phyloP scores from a whole-genome alignment of 2,113 vertebrate species.

The Thunnus maccoyii region DNA sequence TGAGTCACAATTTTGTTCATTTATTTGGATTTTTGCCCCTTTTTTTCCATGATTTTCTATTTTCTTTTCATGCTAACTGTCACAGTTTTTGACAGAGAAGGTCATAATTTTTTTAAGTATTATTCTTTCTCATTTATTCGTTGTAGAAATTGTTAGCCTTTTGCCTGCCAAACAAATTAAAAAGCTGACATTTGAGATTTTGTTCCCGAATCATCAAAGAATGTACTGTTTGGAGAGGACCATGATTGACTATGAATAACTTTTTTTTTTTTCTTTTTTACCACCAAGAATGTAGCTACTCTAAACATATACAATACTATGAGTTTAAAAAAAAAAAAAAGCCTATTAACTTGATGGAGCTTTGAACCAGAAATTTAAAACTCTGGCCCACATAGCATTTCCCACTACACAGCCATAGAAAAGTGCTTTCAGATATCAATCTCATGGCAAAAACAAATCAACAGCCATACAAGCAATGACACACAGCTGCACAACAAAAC shows the following conservation, averaged over 20 bases:
- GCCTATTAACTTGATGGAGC: slow-evolving; percentile 39
- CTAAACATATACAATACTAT: slow-evolving; percentile 18
- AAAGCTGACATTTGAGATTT: slow-evolving; percentile 18
- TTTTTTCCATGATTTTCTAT: no score
- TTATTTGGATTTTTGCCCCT: no score
- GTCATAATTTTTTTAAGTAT: not conserved
- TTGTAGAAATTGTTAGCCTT: slow-evolving; percentile 3
- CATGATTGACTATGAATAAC: slow-evolving; percentile 21
- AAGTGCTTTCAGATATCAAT: slow-evolving; percentile 54
- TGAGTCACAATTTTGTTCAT: no score
- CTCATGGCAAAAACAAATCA: slow-evolving; percentile 60
- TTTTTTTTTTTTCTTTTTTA: slow-evolving; percentile 11
- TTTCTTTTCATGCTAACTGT: no score
- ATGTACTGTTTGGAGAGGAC: not conserved
- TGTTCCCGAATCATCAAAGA: slow-evolving; percentile 14
- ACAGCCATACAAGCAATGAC: slow-evolving; percentile 32
- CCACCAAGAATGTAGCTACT: slow-evolving; percentile 25
- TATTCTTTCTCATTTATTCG: not conserved
- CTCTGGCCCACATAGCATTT: slow-evolving; percentile 39
- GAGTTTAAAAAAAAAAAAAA: slow-evolving; percentile 19
- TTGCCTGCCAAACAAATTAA: no score
- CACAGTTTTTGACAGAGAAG: no score
- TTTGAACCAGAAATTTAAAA: slow-evolving; percentile 56
- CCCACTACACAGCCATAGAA: not conserved
- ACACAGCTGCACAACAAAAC: slow-evolving; percentile 61